Base-by-base conservation (phyloP, 53 echinoderm and acorn worm species). In the Echinarachnius parma region DNA sequence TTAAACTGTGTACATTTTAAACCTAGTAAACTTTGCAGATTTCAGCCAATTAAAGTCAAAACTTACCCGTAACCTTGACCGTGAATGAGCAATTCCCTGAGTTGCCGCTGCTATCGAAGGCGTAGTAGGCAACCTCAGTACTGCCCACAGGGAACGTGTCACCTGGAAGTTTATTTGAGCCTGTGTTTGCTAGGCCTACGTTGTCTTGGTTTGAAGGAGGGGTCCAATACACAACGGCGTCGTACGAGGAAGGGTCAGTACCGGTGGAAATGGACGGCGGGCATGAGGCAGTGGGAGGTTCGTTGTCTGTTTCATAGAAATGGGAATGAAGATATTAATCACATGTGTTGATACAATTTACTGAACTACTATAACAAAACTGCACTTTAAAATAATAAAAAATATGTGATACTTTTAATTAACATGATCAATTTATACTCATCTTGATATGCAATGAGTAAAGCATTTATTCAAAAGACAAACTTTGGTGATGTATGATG, bases 61-160 rank as follows among this genome's bases (percentile, higher is more conserved):
- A 34, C 74, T 9, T 31, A 76, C 77, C 77, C 23, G 61, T 61
- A 3, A 76, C 49, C 31, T 46, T 76, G 48, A 76, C 77, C 34
- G 44, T 47, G 61, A 76, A 76, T 23, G 77, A 61, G 49, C 77
- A 76, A 21, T 20, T 21, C 20, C 30, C 77, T 8, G 53, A 7
- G 21, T 61, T 60, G 1, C 61, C 61, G 16, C 33, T 49, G 47
- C 48, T 9, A 29, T 76, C 77, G 3, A 48, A 61, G 21, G 61
- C 77, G 23, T 31, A 29, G 33, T 76, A 76, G 31, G 48, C 47
- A 11, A 76, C 77, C 60, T 31, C 9, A 5, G 30, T 60, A 48
- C 21, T 61, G 14, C 48, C 28, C 2, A 76, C 4, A 11, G 77
- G 48, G 21, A 76, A 76, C 46, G 31, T 61, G 13, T 60, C 30